phyloP scores from a whole-genome alignment of 2,113 vertebrate genomes.

The Chaetops frenatus region DNA sequence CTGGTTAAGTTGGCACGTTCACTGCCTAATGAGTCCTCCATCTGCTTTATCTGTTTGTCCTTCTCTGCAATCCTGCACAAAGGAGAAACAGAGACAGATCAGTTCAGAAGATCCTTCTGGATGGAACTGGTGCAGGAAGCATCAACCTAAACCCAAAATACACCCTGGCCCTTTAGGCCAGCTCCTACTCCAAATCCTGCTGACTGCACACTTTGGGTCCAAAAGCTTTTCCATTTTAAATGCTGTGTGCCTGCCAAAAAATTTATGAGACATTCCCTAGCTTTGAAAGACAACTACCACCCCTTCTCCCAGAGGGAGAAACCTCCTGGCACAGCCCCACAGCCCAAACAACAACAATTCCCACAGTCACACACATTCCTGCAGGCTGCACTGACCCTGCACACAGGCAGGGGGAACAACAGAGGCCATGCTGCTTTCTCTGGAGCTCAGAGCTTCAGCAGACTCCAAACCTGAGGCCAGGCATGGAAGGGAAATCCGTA shows the following conservation, averaged over 20 bases:
- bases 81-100: not conserved
- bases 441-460: not conserved
- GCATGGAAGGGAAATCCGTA: not conserved
- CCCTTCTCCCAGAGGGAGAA: not conserved
- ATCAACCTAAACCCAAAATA: not conserved
- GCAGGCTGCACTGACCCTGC: not conserved
- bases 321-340: not conserved
- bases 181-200: not conserved
- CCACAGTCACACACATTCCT: not conserved
- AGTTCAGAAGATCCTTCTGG: not conserved
- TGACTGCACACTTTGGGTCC: not conserved
- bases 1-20: slow-evolving; percentile 72
- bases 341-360: not conserved
- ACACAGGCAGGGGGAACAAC: not conserved
- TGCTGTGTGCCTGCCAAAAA: not conserved
- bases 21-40: slow-evolving; percentile 75
- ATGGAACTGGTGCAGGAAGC: not conserved
- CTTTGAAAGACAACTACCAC: not conserved
- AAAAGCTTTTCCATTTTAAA: slow-evolving; percentile 15
- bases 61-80: slow-evolving; percentile 76
- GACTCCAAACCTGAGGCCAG: not conserved
- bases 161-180: not conserved
- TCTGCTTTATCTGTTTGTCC: slow-evolving; percentile 77
- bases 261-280: not conserved
- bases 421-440: not conserved